Evolutionary conservation across 2,888 invertebrate species (phyloP), one percentile per base, ranked within the genome.

Genomic region (Athalia rosae): DNA sequence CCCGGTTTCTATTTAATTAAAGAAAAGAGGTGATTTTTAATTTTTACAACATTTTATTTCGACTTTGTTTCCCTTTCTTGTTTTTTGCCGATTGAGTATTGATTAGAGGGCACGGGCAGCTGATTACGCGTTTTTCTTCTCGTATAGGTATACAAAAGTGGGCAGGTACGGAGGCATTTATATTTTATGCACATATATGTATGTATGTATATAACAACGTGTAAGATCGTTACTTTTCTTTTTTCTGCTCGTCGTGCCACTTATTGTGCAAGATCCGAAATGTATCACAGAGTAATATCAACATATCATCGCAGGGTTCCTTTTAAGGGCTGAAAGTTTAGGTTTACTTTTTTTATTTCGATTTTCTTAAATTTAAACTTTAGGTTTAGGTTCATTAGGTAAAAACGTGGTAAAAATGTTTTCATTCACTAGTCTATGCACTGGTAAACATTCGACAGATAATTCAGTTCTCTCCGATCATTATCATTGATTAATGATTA

Each of bases 11-110:
- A 28, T 28, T 28, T 28, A 28, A 28, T 43, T n/a, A 62, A 62
- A 62, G 62, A 43, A 43, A 48, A 13, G 48, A 48, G 48, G 66
- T 48, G 45, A n/a, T 62, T 5, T 7, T 62, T 62, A n/a, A n/a
- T 28, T 41, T 5, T 47, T 66, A 48, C 43, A 59, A n/a, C n/a
- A 15, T 4, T 47, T 64, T 64, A 13, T 48, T 15, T n/a, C 48
- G 15, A 11, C 3, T 64, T 62, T 64, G 8, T 50, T 9, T 5
- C 11, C 5, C 43, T 43, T 62, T 4, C 43, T 62, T n/a, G 62
- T 9, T 3, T 62, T 45, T 28, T 28, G 28, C 28, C 28, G 28
- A 62, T 11, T 62, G 41, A n/a, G 43, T 9, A 6, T 43, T 4
- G 3, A n/a, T 11, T 62, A 41, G 43, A 41, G 41, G 62, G 62